These are phyloP conservation scores for Microdon myrmicae DNA, from an alignment of 2,888 invertebrate genomes.

Conservation along the genomic window DNA sequence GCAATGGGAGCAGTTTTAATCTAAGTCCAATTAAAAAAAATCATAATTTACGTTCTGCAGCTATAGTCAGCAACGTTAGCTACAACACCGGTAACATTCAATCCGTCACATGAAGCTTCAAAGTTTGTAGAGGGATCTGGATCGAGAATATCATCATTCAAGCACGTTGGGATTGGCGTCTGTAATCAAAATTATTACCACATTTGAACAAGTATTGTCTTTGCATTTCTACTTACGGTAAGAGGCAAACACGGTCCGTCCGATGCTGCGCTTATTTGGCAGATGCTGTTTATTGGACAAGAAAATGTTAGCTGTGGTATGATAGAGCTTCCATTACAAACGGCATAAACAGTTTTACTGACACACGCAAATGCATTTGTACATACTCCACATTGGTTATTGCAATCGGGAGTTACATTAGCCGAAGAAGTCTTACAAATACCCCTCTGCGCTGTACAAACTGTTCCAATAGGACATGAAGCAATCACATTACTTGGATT, in stretches of 20 bases:
- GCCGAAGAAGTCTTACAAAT: not conserved
- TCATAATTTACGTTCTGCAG: slow-evolving; percentile 16
- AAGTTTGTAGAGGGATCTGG: not conserved
- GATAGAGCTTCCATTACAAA: not conserved
- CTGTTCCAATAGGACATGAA: not conserved
- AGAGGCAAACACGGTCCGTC: no score
- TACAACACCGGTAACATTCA: not conserved
- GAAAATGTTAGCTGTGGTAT: no score
- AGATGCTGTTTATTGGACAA: not conserved
- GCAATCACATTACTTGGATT: no score
- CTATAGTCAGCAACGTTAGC: slow-evolving; percentile 2
- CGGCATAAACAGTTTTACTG: slow-evolving; percentile 1
- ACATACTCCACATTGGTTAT: not conserved
- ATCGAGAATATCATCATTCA: not conserved
- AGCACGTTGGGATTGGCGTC: not conserved
- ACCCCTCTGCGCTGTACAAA: not conserved
- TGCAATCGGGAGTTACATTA: not conserved
- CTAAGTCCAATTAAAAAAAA: no score
- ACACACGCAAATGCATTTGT: not conserved
- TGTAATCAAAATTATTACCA: not conserved
- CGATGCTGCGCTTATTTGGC: no score
- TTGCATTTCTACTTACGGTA: no score
- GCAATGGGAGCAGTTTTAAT: no score
- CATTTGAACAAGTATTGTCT: not conserved
- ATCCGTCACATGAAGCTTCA: not conserved